Conservation (phyloP, 2,888 invertebrate species). For the Aphodius sticticus region DNA sequence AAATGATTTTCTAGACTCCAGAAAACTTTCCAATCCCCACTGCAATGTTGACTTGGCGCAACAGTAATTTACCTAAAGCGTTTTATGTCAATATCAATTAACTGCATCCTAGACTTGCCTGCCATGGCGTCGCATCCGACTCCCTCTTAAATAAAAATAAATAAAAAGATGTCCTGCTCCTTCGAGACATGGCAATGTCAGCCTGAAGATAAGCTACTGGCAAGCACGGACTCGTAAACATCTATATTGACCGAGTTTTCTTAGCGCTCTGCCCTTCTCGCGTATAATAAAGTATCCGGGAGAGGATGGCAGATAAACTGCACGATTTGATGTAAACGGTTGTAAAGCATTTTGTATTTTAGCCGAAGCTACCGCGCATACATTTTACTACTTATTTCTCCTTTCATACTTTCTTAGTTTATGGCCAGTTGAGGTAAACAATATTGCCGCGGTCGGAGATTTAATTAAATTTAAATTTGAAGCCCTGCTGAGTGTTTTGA, state of each 20-base stretch:
- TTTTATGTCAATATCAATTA: conserved; percentile 4
- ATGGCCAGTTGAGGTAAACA: neutral
- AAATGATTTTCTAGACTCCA: neutral
- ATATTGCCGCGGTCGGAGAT: neutral
- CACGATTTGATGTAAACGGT: neutral
- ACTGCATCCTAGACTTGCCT: neutral
- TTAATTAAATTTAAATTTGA: no score
- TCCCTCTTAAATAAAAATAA: neutral
- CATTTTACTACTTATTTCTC: neutral
- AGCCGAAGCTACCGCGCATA: neutral
- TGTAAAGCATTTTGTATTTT: neutral
- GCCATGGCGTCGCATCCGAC: neutral
- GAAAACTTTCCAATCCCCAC: neutral
- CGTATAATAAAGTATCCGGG: neutral
- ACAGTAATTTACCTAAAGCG: neutral
- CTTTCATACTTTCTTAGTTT: neutral
- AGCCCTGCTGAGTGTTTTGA: no score
- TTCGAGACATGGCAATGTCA: neutral
- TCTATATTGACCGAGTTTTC: conserved; percentile 4
- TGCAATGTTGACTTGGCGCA: neutral
- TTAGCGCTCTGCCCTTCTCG: neutral
- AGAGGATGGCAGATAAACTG: neutral
- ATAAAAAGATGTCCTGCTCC: neutral
- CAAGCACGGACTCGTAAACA: neutral
- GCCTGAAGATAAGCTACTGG: neutral